Base-by-base conservation (phyloP, 1,140 invertebrate species). In the Odontomachus brunneus region DNA sequence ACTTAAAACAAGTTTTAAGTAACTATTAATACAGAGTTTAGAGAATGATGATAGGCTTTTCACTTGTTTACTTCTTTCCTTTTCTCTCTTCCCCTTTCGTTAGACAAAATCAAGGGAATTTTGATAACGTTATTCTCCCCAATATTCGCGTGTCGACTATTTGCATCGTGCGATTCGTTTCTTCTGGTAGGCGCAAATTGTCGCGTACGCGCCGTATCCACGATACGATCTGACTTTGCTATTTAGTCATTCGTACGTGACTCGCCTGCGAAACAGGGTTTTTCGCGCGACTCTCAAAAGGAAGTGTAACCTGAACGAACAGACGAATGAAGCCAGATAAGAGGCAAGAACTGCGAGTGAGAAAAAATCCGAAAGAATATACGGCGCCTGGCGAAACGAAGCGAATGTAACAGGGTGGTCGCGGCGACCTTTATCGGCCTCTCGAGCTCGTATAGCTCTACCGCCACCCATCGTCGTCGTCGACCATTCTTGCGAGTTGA, bases 241-340 rank as follows among this genome's bases (percentile, higher is more conserved):
- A 72, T 75, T 87, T 86, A 86, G 57, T 81, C 83, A 88, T 89
- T 83, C 78, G 65, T 81, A 69, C 88, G 85, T 89, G 88, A 88
- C 75, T n/a, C 65, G 85, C 71, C 55, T 83, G 59, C 48, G 66
- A 87, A 83, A 14, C 63, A 83, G 55, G 55, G 48, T 53, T n/a
- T 38, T 33, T 11, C 19, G 17, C 24, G 17, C 72, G 71, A 59
- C 63, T 55, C 85, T 75, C 33, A 51, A 71, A 65, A 51, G 62
- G 17, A 33, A 85, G 3, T 44, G 38, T 44, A 44, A 69, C n/a
- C 15, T 69, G 55, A 63, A 66, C 53, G 63, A 44, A 51, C 17
- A 53, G 73, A 63, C 12, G 29, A 9, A 49, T n/a, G 29, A 65
- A n/a, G 51, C 17, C 29, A 49, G 74, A 63, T 63, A 62, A 71